Conservation (phyloP, 2,888 invertebrate species). For the Heliconius sara region DNA sequence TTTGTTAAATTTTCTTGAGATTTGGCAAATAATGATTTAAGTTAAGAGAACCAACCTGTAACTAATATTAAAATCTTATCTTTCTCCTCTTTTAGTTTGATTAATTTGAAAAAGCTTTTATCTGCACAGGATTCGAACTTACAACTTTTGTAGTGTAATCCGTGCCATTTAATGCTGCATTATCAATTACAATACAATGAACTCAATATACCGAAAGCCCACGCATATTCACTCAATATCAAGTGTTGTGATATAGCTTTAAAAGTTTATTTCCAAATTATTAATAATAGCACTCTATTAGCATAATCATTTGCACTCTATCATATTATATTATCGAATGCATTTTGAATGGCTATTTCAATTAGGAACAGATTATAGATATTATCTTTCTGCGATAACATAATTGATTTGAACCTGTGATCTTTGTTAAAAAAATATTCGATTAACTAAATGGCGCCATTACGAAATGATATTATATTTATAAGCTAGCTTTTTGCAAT, state of each 20-base stretch:
- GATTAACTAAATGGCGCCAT: constrained; percentile 35
- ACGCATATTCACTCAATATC: background rate
- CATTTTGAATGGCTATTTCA: constrained; percentile 37
- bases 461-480: constrained; percentile 26
- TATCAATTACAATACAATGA: constrained; percentile 4
- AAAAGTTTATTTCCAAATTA: constrained; percentile 15
- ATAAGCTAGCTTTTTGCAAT: background rate
- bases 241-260: constrained; percentile 9
- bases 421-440: constrained; percentile 40
- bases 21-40: no score
- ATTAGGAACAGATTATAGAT: constrained; percentile 38
- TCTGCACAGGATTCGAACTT: no score
- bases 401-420: constrained; percentile 30
- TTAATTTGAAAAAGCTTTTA: no score
- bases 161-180: background rate
- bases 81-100: no score
- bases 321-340: constrained; percentile 35
- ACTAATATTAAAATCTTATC: no score
- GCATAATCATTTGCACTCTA: constrained; percentile 34
- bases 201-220: background rate
- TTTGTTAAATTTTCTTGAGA: no score
- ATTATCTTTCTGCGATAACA: constrained; percentile 36
- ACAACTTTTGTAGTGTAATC: background rate
- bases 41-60: no score
- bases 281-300: constrained; percentile 29